Percentiles rank a stretch among this genome's conserved stretches.
These are phyloP conservation scores for Drosophila bifasciata DNA, from an alignment of 1,140 invertebrate species.

Conservation along the genomic window DNA sequence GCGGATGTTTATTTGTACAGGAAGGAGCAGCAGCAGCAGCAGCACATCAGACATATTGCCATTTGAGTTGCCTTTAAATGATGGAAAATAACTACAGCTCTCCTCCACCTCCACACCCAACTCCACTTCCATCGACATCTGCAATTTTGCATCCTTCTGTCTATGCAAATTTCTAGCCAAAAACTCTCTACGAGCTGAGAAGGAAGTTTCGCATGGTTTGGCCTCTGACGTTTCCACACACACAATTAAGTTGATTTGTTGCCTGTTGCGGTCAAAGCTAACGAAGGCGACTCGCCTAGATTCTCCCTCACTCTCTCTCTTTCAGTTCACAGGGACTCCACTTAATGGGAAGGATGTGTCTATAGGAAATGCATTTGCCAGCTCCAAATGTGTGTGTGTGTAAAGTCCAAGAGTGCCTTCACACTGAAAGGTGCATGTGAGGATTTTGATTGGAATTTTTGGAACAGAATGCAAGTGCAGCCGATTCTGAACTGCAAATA, in stretches of 20 bases:
- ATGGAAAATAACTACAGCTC: conserved; percentile 41
- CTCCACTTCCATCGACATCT: not conserved
- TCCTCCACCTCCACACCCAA: not conserved
- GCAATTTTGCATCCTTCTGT: not conserved
- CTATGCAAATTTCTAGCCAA: conserved; percentile 59
- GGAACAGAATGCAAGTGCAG: too few relatives aligned
- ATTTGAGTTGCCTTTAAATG: conserved; percentile 50
- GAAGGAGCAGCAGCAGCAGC: not conserved
- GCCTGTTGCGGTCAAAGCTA: conserved; percentile 71
- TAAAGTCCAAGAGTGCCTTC: not conserved
- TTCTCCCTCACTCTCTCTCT: conserved; percentile 15
- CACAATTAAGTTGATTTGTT: conserved; percentile 76
- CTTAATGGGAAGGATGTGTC: conserved; percentile 48
- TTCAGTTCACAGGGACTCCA: conserved; percentile 14
- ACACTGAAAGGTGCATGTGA: not conserved
- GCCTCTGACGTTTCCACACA: conserved; percentile 58
- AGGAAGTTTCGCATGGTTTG: conserved; percentile 68
- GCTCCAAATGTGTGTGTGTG: not conserved
- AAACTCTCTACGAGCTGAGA: conserved; percentile 42
- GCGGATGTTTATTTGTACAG: conserved; percentile 57
- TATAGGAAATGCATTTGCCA: conserved; percentile 38
- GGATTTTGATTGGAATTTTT: conserved; percentile 9
- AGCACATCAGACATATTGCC: conserved; percentile 44
- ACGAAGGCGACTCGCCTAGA: conserved; percentile 56
- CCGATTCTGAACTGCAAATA: too few relatives aligned